Conservation (phyloP, 2,888 invertebrate species). For the Leptinotarsa juncta region DNA sequence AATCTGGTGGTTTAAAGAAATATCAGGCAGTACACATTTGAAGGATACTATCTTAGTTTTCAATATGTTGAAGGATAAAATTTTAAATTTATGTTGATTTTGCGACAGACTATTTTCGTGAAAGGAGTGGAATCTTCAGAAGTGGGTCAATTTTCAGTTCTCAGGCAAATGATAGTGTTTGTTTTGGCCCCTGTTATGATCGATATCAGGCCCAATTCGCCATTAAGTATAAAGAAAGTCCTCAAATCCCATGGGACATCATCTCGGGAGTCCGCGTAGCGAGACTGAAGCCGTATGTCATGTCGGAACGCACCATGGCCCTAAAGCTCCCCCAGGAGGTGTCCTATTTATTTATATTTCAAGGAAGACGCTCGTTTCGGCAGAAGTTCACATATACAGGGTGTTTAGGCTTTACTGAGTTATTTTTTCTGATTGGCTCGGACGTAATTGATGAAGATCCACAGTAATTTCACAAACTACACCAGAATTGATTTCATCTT, state of each 20-base stretch:
- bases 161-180: background rate
- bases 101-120: too few relatives aligned
- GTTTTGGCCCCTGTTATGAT: background rate
- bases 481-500: too few relatives aligned
- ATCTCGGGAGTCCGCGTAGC: background rate
- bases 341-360: constrained; percentile 8
- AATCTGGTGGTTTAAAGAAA: too few relatives aligned
- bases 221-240: background rate
- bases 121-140: background rate
- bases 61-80: too few relatives aligned
- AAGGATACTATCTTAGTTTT: too few relatives aligned
- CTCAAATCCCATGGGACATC: background rate
- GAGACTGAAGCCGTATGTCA: constrained; percentile 1
- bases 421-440: too few relatives aligned
- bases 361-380: background rate
- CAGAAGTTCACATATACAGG: background rate
- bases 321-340: background rate
- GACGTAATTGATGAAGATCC: too few relatives aligned
- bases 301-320: background rate
- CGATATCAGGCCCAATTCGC: background rate
- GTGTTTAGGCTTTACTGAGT: too few relatives aligned
- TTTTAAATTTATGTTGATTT: too few relatives aligned
- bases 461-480: too few relatives aligned
- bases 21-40: too few relatives aligned
- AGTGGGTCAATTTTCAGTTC: background rate